Conservation (phyloP, 1,140 invertebrate species). For the Heliconius melpomene region DNA sequence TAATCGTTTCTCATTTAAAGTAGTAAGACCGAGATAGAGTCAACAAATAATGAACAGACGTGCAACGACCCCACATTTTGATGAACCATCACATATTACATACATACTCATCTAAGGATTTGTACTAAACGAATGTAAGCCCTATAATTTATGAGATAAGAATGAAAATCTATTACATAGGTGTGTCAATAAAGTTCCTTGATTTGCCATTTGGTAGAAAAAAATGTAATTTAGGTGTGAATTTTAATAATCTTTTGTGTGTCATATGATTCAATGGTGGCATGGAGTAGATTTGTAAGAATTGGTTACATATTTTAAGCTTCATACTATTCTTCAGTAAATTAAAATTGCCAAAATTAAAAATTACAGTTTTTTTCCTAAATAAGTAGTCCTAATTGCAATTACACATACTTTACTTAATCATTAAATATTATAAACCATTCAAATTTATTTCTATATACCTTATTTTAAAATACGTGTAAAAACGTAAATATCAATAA, state of each 20-base stretch:
- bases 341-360: no score
- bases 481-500: no score
- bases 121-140: conserved; percentile 23
- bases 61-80: conserved; percentile 59
- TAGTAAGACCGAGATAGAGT: conserved; percentile 40
- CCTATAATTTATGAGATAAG: conserved; percentile 23
- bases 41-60: conserved; percentile 56
- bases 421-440: no score
- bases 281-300: no score
- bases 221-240: conserved; percentile 25
- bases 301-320: no score
- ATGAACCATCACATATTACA: conserved; percentile 57
- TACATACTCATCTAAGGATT: conserved; percentile 16
- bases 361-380: no score
- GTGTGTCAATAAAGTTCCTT: conserved; percentile 20
- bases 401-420: no score
- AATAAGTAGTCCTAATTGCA: no score
- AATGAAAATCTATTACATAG: not conserved
- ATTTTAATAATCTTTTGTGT: conserved; percentile 24
- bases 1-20: conserved; percentile 8
- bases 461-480: no score
- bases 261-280: not conserved
- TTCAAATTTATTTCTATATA: no score
- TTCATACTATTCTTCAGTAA: no score
- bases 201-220: conserved; percentile 38